Evolutionary conservation across 2,797 vertebrate genomes (phyloP).

Genomic region (Myotis findleyi): DNA sequence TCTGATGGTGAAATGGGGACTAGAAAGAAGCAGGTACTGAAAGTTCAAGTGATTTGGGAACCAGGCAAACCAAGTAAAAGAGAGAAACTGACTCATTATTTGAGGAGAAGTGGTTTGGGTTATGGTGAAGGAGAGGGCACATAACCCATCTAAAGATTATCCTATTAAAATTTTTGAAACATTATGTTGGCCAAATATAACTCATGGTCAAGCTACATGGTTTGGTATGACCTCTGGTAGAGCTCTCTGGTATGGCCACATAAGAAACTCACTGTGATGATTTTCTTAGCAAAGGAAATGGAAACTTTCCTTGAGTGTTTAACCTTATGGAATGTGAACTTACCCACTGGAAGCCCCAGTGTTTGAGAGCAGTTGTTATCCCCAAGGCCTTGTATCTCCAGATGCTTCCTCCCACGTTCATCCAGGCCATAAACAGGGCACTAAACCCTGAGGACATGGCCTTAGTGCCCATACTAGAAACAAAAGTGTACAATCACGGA

Average conservation of each 20-base stretch:
- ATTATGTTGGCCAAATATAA: background rate
- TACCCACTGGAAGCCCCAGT: background rate
- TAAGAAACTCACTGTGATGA: background rate
- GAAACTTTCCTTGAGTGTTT: background rate
- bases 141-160: background rate
- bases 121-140: background rate
- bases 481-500: background rate
- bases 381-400: background rate
- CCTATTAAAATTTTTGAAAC: background rate
- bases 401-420: background rate
- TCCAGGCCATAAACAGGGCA: background rate
- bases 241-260: background rate
- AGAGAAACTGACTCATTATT: background rate
- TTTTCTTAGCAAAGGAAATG: conserved; percentile 12
- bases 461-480: background rate
- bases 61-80: background rate
- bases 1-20: background rate
- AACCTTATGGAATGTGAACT: background rate
- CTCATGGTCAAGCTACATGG: background rate
- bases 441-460: background rate
- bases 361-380: background rate
- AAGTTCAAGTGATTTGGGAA: background rate
- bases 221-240: background rate
- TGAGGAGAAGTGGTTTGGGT: background rate
- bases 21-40: background rate